phyloP scores from a whole-genome alignment of 2,888 invertebrate species.

The Phragmatobia fuliginosa region DNA sequence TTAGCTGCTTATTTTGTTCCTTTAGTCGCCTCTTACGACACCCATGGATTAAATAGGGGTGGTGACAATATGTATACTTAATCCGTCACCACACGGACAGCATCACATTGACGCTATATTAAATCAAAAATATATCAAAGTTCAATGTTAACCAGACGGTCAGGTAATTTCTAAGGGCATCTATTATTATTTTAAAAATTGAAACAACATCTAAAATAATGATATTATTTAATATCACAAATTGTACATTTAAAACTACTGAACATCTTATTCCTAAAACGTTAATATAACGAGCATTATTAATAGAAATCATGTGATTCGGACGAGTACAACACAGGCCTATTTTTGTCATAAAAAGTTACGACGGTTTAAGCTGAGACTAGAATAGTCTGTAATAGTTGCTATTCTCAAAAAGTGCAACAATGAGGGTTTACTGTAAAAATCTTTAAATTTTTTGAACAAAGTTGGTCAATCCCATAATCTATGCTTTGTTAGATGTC shows the following conservation, averaged over 20 bases:
- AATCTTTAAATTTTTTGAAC: too few relatives aligned
- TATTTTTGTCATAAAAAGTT: constrained; percentile 25
- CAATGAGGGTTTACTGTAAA: constrained; percentile 7
- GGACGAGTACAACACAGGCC: constrained; percentile 33
- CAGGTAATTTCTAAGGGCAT: neutral
- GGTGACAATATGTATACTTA: too few relatives aligned
- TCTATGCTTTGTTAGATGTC: neutral
- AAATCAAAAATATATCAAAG: too few relatives aligned
- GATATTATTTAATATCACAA: constrained; percentile 79
- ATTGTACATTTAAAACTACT: constrained; percentile 64
- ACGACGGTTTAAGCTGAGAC: constrained; percentile 37
- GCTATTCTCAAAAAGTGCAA: constrained; percentile 49
- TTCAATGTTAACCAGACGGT: too few relatives aligned
- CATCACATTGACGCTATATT: too few relatives aligned
- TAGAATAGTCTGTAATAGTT: constrained; percentile 38
- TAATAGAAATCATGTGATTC: constrained; percentile 31
- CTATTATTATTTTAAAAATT: neutral
- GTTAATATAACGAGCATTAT: constrained; percentile 44
- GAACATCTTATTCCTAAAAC: constrained; percentile 54
- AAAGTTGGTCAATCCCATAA: neutral
- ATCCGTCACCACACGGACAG: too few relatives aligned
- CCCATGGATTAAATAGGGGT: too few relatives aligned
- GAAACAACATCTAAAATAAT: constrained; percentile 45
- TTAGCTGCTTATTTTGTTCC: too few relatives aligned
- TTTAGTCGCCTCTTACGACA: too few relatives aligned